A percentile compares a stretch with the other conserved stretches of the same genome.
phyloP scores from a whole-genome alignment of 2,888 invertebrate genomes.

The Dynastes hyllus region DNA sequence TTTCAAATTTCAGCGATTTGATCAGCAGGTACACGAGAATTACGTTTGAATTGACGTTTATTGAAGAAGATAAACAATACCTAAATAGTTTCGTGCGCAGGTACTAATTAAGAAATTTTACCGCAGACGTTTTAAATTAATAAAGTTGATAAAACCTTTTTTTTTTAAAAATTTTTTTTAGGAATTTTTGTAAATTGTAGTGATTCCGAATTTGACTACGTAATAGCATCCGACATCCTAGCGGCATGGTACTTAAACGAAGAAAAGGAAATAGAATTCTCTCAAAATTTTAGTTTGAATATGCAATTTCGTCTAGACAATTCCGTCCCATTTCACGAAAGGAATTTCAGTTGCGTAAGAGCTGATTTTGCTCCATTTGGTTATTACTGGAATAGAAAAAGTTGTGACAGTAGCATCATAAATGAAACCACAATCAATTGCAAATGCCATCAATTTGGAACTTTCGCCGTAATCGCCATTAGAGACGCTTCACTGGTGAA shows the following conservation, averaged over 20 bases:
- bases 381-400: conserved; percentile 77
- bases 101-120: conserved; percentile 78
- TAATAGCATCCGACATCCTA: conserved; percentile 76
- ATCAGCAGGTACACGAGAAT: conserved; percentile 18
- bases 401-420: conserved; percentile 73
- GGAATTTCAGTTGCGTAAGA: conserved; percentile 72
- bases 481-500: conserved; percentile 71
- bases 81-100: conserved; percentile 68
- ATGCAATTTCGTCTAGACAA: conserved; percentile 62
- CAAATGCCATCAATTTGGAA: conserved; percentile 76
- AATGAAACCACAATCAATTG: conserved; percentile 74
- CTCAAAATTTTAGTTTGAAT: conserved; percentile 69
- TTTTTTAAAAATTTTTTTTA: too few species aligned
- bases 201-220: conserved; percentile 78
- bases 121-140: too few species aligned
- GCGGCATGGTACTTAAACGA: conserved; percentile 64
- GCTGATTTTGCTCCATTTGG: conserved; percentile 72
- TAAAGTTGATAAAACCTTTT: too few species aligned
- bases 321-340: conserved; percentile 70
- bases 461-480: conserved; percentile 77
- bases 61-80: conserved; percentile 49
- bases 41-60: conserved; percentile 29
- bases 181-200: conserved; percentile 66
- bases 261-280: conserved; percentile 67
- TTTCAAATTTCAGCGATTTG: conserved; percentile 36